Conservation (phyloP, 2,888 invertebrate genomes). For the Seira sanloemensis region DNA sequence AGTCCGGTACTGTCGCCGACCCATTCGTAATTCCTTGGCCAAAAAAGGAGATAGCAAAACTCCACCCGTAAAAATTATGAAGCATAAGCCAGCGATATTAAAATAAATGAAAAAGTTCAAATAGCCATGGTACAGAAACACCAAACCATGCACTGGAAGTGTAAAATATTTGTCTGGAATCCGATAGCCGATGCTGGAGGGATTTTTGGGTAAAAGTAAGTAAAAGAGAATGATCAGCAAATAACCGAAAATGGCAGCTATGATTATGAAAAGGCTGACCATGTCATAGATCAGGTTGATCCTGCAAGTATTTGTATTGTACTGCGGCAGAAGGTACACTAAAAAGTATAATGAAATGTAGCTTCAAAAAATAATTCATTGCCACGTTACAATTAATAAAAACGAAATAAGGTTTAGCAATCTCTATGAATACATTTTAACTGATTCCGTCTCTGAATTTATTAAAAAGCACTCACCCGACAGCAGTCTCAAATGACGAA, state of each 20-base stretch:
- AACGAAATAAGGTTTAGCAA: too few relatives aligned
- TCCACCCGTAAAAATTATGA: background rate
- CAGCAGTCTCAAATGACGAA: too few relatives aligned
- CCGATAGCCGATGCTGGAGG: background rate
- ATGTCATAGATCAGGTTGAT: background rate
- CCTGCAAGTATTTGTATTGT: background rate
- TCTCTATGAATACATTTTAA: too few relatives aligned
- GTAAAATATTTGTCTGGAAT: background rate
- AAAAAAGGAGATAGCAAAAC: background rate
- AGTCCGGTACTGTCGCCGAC: background rate
- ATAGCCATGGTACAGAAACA: background rate
- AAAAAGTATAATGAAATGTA: background rate
- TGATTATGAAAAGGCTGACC: background rate
- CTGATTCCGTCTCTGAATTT: too few relatives aligned
- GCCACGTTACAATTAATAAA: too few relatives aligned
- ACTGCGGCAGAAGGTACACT: background rate
- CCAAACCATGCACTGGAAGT: background rate
- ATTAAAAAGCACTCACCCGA: too few relatives aligned
- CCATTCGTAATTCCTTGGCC: background rate
- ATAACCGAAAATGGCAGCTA: background rate
- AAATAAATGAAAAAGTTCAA: background rate
- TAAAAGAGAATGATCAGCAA: background rate
- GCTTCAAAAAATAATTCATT: background rate
- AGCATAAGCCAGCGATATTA: background rate
- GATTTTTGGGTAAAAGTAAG: background rate